phyloP scores from a whole-genome alignment of 2,113 vertebrate genomes.

The Microtus richardsoni region DNA sequence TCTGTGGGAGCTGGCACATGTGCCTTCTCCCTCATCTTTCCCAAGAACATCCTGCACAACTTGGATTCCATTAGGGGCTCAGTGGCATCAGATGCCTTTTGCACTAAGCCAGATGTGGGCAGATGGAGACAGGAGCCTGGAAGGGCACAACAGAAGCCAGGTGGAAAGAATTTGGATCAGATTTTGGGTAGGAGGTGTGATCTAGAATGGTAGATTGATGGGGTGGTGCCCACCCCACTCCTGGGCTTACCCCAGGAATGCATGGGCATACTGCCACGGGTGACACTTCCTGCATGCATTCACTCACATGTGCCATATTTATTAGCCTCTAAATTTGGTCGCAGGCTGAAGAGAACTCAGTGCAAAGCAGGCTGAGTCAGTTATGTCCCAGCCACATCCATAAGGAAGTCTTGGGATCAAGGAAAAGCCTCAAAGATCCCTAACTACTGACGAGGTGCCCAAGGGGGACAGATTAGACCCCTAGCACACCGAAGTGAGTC shows the following conservation, averaged over 20 bases:
- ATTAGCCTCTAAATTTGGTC: slow-evolving; percentile 19
- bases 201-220: not conserved
- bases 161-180: not conserved
- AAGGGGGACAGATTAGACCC: not conserved
- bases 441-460: not conserved
- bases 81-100: slow-evolving; percentile 14
- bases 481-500: slow-evolving; percentile 34
- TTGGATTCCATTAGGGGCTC: slow-evolving; percentile 11
- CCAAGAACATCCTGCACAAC: not conserved
- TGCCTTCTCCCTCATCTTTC: not conserved
- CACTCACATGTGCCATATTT: not conserved
- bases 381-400: not conserved
- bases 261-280: not conserved
- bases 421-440: not conserved
- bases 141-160: slow-evolving; percentile 17
- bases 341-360: not conserved
- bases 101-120: not conserved
- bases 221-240: not conserved
- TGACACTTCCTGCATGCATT: not conserved
- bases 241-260: not conserved
- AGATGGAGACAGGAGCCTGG: slow-evolving; percentile 5
- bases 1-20: not conserved
- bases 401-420: not conserved
- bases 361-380: slow-evolving; percentile 6
- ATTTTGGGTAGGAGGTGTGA: not conserved